phyloP scores from a whole-genome alignment of 2,797 vertebrate species.

The Naso thynnoides region DNA sequence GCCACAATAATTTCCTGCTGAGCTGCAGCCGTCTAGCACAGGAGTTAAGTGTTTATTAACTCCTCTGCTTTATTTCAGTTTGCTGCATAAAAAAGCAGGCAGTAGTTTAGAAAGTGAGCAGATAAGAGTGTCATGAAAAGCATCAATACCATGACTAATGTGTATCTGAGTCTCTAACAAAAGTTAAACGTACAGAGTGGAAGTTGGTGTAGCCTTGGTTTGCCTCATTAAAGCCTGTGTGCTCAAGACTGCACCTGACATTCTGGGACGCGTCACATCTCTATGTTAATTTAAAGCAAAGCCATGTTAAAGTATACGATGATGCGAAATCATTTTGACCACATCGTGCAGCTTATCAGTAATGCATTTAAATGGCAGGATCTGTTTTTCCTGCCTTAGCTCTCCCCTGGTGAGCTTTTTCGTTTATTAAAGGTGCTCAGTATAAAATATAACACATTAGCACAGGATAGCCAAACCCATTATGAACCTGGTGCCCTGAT shows the following conservation, averaged over 20 bases:
- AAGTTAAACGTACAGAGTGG: conserved; percentile 11
- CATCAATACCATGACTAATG: not conserved
- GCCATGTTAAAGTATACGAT: too few relatives aligned
- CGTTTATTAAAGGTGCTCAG: conserved; percentile 60
- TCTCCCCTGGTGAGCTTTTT: conserved; percentile 37
- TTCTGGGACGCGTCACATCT: conserved; percentile 14
- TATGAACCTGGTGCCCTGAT: not conserved
- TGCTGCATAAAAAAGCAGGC: not conserved
- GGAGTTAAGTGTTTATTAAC: not conserved
- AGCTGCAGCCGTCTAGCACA: too few relatives aligned
- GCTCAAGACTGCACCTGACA: conserved; percentile 34
- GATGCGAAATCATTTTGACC: conserved; percentile 9
- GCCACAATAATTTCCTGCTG: too few relatives aligned
- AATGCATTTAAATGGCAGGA: conserved; percentile 25
- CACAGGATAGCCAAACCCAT: too few relatives aligned
- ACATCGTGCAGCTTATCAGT: conserved; percentile 56
- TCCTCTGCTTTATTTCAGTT: not conserved
- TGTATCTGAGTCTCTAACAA: too few relatives aligned
- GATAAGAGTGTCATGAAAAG: not conserved
- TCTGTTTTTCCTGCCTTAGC: conserved; percentile 35
- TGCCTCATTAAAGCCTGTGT: conserved; percentile 33
- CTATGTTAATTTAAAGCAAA: not conserved
- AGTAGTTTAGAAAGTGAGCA: not conserved
- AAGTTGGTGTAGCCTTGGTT: conserved; percentile 22
- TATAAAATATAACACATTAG: conserved; percentile 22